These are phyloP conservation scores for Hirudinaria manillensis DNA, from an alignment of 2,888 invertebrate genomes.

Conservation along the genomic window DNA sequence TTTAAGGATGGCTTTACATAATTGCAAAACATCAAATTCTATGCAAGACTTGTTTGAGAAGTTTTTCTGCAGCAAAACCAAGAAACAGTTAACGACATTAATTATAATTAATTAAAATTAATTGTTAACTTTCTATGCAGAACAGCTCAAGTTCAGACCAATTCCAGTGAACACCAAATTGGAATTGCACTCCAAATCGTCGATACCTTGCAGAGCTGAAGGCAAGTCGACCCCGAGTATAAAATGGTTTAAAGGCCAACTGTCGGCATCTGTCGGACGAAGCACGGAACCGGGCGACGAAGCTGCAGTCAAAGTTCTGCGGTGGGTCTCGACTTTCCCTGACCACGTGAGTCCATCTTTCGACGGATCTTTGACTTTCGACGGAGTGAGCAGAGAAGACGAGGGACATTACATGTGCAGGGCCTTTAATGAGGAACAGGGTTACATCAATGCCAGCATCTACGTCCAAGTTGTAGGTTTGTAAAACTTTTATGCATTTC, in stretches of 20 bases:
- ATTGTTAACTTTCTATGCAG: slow-evolving; percentile 50
- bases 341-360: background rate
- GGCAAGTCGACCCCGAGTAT: slow-evolving; percentile 68
- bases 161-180: slow-evolving; percentile 76
- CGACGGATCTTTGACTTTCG: slow-evolving; percentile 3
- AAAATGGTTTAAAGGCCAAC: slow-evolving; percentile 63
- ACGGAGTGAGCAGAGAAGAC: slow-evolving; percentile 14
- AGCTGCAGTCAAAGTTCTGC: background rate
- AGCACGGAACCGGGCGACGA: background rate
- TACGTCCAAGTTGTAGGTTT: background rate
- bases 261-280: background rate
- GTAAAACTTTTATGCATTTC: background rate
- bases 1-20: too few relatives aligned
- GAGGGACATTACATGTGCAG: slow-evolving; percentile 15
- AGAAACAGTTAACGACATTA: too few relatives aligned
- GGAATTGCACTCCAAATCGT: slow-evolving; percentile 72
- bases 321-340: slow-evolving; percentile 4
- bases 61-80: too few relatives aligned
- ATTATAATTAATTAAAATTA: background rate
- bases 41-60: too few relatives aligned
- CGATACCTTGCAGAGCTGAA: slow-evolving; percentile 83
- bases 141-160: slow-evolving; percentile 78
- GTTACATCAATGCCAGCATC: background rate
- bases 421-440: slow-evolving; percentile 1
- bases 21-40: too few relatives aligned